phyloP scores from a whole-genome alignment of 2,888 invertebrate species.

The Tortricodes alternella region DNA sequence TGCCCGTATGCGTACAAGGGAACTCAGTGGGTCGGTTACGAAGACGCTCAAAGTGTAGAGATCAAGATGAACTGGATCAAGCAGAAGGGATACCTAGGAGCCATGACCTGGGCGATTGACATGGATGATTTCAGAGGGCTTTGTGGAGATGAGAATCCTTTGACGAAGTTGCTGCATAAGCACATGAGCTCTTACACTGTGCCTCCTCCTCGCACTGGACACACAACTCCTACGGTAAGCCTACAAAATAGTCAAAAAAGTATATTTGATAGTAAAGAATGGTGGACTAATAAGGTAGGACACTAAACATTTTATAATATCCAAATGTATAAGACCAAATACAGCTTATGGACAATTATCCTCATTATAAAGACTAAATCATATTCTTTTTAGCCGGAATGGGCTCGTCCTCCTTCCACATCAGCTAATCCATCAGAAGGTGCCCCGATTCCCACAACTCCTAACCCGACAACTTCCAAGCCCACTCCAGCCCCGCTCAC shows the following conservation, averaged over 20 bases:
- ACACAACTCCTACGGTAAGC: slow-evolving; percentile 86
- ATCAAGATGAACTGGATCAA: slow-evolving; percentile 96
- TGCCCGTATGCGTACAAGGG: slow-evolving; percentile 94
- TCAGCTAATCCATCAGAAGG: slow-evolving; percentile 80
- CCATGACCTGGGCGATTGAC: slow-evolving; percentile 96
- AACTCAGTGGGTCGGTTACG: slow-evolving; percentile 96
- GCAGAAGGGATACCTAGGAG: slow-evolving; percentile 89
- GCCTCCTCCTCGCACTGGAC: slow-evolving; percentile 84
- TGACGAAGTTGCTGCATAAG: slow-evolving; percentile 88
- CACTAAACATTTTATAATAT: no score
- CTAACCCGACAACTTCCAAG: slow-evolving; percentile 42
- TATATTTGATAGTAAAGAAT: no score
- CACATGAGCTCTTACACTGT: slow-evolving; percentile 88
- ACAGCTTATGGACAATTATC: no score
- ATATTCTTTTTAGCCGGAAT: slow-evolving; percentile 85
- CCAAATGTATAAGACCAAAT: no score
- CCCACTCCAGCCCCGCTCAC: slow-evolving; percentile 52
- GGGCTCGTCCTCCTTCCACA: slow-evolving; percentile 91
- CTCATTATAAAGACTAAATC: background rate
- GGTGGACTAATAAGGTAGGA: no score
- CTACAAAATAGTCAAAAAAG: no score
- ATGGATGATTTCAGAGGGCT: slow-evolving; percentile 95
- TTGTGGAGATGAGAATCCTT: slow-evolving; percentile 89
- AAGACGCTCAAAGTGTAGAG: slow-evolving; percentile 90
- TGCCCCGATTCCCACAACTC: slow-evolving; percentile 52